Percentiles rank a stretch among this genome's conserved stretches.
Conservation (phyloP, 2,888 invertebrate genomes). For the Drosophila stalkeri region DNA sequence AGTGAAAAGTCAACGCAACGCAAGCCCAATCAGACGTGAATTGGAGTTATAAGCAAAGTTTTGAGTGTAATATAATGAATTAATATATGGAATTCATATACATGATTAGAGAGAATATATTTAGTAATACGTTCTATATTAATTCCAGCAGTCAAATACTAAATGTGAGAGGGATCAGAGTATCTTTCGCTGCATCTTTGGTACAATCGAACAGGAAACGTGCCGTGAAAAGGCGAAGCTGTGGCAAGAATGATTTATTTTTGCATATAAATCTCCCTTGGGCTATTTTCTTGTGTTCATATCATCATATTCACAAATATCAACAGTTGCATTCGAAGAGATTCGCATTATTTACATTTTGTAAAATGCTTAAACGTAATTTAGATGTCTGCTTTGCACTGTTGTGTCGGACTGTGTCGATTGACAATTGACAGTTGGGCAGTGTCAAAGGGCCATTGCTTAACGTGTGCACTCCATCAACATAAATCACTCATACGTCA, state of each 20-base stretch:
- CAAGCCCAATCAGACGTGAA: slow-evolving; percentile 37
- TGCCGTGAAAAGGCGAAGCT: too few species aligned
- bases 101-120: background rate
- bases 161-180: slow-evolving; percentile 8
- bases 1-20: slow-evolving; percentile 25
- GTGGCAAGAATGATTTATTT: background rate
- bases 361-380: background rate
- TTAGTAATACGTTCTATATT: background rate
- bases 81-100: background rate
- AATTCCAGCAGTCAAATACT: background rate
- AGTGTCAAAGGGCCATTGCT: slow-evolving; percentile 46
- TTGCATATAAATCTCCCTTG: background rate
- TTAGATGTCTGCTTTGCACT: background rate
- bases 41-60: slow-evolving; percentile 25
- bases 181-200: too few species aligned
- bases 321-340: background rate
- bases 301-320: background rate
- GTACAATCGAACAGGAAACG: background rate
- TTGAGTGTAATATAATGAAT: slow-evolving; percentile 2
- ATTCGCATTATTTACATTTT: background rate
- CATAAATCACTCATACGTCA: slow-evolving; percentile 79
- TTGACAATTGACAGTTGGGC: slow-evolving; percentile 62
- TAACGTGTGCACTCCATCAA: slow-evolving; percentile 65
- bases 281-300: background rate
- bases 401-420: slow-evolving; percentile 32